Percentiles rank a stretch among this genome's conserved stretches.
These are phyloP conservation scores for Cancer borealis DNA, from an alignment of 2,888 invertebrate genomes.

Conservation along the genomic window DNA sequence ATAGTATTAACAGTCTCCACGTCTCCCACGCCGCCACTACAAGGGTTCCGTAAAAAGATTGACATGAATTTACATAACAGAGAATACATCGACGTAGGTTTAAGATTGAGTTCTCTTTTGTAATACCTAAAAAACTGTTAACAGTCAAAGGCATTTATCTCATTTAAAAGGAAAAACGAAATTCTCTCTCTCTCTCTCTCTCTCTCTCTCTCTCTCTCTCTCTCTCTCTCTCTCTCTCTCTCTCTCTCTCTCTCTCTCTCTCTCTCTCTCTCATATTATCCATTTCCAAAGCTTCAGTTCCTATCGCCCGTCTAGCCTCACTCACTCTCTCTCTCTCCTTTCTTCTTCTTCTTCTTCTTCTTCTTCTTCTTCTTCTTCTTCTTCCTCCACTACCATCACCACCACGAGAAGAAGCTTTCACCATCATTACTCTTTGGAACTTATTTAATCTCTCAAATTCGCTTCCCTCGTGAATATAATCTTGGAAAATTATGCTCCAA, in stretches of 20 bases:
- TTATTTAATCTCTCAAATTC: constrained; percentile 35
- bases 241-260: constrained; percentile 13
- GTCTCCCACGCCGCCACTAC: no score
- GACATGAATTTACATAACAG: no score
- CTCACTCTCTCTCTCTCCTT: no score
- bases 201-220: constrained; percentile 46
- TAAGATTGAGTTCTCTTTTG: no score
- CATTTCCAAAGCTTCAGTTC: no score
- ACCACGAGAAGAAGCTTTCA: not conserved
- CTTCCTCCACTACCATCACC: not conserved
- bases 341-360: not conserved
- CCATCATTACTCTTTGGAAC: constrained; percentile 5
- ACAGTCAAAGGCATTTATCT: no score
- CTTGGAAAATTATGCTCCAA: not conserved
- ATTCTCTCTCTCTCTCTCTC: constrained; percentile 36
- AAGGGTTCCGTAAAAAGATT: no score
- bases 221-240: constrained; percentile 45
- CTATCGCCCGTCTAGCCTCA: no score
- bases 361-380: not conserved
- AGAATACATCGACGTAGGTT: no score
- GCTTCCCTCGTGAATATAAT: not conserved
- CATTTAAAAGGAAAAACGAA: not conserved
- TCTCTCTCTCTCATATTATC: not conserved
- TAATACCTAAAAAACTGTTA: no score
- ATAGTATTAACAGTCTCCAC: no score